A percentile compares a stretch with the other conserved stretches of the same genome.
phyloP scores from a whole-genome alignment of 2,113 vertebrate species.

The Lota lota region DNA sequence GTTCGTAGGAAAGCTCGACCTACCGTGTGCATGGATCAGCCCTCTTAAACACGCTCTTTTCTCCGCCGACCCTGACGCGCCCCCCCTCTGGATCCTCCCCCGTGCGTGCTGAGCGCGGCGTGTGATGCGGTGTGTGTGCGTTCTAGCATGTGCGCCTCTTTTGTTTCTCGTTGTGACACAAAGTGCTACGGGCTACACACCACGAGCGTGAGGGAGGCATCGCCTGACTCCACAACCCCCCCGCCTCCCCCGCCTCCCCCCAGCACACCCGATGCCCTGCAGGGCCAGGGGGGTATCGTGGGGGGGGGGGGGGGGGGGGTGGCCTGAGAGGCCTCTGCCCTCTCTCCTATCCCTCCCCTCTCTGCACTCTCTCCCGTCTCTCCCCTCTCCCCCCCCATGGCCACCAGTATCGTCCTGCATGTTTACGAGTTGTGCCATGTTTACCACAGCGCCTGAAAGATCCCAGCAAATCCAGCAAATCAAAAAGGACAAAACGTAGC shows the following conservation, averaged over 20 bases:
- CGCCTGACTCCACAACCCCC: conserved; percentile 56
- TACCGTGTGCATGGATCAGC: neutral
- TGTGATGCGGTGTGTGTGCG: conserved; percentile 33
- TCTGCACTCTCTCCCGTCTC: too few relatives aligned
- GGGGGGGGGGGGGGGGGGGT: neutral
- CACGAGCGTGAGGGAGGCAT: conserved; percentile 65
- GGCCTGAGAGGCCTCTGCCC: conserved; percentile 48
- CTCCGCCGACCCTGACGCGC: too few relatives aligned
- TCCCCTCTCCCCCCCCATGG: too few relatives aligned
- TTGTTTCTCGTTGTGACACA: conserved; percentile 64
- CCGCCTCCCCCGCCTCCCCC: conserved; percentile 25
- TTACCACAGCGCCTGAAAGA: too few relatives aligned
- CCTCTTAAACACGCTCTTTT: neutral
- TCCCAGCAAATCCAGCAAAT: neutral
- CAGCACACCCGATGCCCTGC: too few relatives aligned
- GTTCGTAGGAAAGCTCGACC: neutral
- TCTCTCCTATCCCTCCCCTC: neutral
- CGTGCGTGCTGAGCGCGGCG: conserved; percentile 22
- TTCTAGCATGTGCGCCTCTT: conserved; percentile 59
- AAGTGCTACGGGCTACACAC: conserved; percentile 66
- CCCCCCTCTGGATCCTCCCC: too few relatives aligned
- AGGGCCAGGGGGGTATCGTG: conserved; percentile 5
- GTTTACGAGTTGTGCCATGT: too few relatives aligned
- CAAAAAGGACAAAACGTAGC: conserved; percentile 4
- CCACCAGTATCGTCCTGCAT: too few relatives aligned